phyloP scores from a whole-genome alignment of 2,113 vertebrate genomes.

The Pituophis catenifer region DNA sequence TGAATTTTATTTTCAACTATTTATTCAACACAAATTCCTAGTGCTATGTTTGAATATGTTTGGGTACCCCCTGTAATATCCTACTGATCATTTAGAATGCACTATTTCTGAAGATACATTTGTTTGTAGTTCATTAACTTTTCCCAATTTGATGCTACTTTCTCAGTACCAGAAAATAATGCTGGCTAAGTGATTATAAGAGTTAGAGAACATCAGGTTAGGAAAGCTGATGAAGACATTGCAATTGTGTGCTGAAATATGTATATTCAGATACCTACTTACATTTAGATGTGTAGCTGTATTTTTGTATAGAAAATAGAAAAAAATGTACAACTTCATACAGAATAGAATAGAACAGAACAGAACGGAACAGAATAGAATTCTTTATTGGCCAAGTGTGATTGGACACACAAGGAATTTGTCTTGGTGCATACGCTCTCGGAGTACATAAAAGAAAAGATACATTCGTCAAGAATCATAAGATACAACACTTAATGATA shows the following conservation, averaged over 20 bases:
- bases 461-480: too few relatives aligned
- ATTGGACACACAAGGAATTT: too few relatives aligned
- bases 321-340: not conserved
- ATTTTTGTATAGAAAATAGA: not conserved
- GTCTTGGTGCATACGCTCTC: too few relatives aligned
- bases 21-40: not conserved
- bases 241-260: not conserved
- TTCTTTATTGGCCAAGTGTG: too few relatives aligned
- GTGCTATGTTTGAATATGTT: not conserved
- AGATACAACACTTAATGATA: too few relatives aligned
- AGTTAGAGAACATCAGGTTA: not conserved
- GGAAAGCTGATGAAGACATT: not conserved
- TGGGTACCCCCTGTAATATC: not conserved
- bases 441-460: too few relatives aligned
- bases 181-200: not conserved
- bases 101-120: not conserved
- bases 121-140: not conserved
- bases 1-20: not conserved
- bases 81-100: not conserved
- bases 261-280: not conserved
- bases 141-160: not conserved
- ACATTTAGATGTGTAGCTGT: not conserved
- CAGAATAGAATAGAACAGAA: not conserved
- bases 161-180: not conserved
- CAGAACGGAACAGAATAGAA: too few relatives aligned